Base-by-base conservation (phyloP, 2,113 vertebrate species). In the Nibea albiflora region DNA sequence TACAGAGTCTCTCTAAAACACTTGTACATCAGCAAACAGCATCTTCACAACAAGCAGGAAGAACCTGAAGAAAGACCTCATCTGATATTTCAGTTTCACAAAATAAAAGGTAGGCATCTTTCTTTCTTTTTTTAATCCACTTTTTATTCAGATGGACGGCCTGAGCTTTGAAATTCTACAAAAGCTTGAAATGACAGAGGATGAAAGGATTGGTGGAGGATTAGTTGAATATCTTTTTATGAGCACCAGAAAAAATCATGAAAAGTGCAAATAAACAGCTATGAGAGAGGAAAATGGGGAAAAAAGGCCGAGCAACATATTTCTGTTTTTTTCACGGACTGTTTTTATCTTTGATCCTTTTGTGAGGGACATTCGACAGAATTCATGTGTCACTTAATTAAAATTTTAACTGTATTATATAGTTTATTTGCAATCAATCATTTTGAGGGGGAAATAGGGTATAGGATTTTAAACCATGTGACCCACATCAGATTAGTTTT, bases 51-150 rank as follows among this genome's bases (percentile, higher is more conserved):
- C 50, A 62, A 70, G 1, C 46, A 44, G 6, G 28, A 65, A 76
- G 46, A 64, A 56, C 9, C 58, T 62, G 44, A 16, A 85, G 50
- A 31, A 39, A 66, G 17, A 60, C 26, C 8, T 20, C 42, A 5
- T 3, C 17, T 4, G 0, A 2, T 74, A 71, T 53, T 63, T 17
- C 1, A 15, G 11, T 61, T 77, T 74, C 24, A 28, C 12, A 9
- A 17, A 61, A 62, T 39, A 68, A 46, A 78, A 91, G 91, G 91
- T 93, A 87, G 12, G 89, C 14, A 54, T 67, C 53, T 9, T 65
- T 35, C 35, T 35, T 35, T 35, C 8, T 39, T 39, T 39, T 39
- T 81, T 60, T 72, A 22, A 66, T 54, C 20, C 15, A 20, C 9
- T 44, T 76, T 80, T 76, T 35, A 52, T 47, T 62, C 0, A 61